These are phyloP conservation scores for Euleptes europaea DNA, from an alignment of 2,113 vertebrate species.

Conservation along the genomic window DNA sequence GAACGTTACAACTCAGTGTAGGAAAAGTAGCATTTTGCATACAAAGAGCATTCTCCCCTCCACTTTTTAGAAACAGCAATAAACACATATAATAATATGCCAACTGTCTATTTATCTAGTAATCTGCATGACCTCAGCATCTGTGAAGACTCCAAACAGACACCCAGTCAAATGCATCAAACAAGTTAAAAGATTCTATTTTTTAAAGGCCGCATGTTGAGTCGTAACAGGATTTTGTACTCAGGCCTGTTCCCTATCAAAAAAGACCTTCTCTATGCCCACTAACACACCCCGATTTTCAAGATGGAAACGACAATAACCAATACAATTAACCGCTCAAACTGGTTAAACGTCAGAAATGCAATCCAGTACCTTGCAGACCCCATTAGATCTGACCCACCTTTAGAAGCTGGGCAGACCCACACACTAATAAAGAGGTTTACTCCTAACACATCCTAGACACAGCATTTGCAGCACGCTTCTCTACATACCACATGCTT, in stretches of 20 bases:
- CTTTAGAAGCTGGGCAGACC: neutral
- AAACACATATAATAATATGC: neutral
- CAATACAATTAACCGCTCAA: neutral
- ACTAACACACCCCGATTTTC: neutral
- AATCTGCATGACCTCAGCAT: neutral
- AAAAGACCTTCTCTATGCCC: neutral
- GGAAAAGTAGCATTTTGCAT: neutral
- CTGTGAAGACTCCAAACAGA: neutral
- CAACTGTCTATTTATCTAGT: neutral
- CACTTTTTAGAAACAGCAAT: neutral
- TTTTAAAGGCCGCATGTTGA: neutral
- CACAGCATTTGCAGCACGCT: neutral
- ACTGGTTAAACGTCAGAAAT: neutral
- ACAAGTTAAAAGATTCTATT: neutral
- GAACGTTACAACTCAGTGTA: neutral
- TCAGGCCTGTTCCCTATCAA: neutral
- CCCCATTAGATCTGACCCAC: neutral
- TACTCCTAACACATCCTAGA: neutral
- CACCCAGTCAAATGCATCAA: neutral
- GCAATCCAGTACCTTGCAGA: neutral
- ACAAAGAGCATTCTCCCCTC: neutral
- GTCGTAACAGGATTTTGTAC: neutral
- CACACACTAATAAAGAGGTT: too few relatives aligned
- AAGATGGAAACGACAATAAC: neutral
- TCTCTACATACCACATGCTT: neutral